Evolutionary conservation across 2,888 invertebrate genomes (phyloP).

Genomic region (Drosophila hawaiiensis): DNA sequence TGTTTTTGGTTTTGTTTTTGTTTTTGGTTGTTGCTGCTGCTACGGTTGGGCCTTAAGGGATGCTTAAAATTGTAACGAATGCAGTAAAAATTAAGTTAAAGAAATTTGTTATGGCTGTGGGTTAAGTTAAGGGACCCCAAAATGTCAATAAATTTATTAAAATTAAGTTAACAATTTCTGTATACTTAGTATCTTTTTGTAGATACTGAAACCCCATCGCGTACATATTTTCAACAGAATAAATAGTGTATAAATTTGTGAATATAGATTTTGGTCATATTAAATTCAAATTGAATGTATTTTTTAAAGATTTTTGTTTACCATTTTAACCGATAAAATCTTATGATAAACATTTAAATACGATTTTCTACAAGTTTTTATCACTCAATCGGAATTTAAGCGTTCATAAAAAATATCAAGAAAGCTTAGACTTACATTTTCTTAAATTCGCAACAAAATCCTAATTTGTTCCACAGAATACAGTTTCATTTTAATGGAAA

Average conservation of each 20-base stretch:
- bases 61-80: not conserved
- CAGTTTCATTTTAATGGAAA: not conserved
- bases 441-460: not conserved
- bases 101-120: not conserved
- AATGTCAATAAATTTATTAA: not conserved
- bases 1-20: conserved; percentile 15
- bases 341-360: not conserved
- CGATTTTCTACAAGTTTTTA: not conserved
- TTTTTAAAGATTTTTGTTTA: not conserved
- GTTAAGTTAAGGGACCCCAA: not conserved
- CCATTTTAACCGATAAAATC: not conserved
- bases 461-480: not conserved
- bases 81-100: not conserved
- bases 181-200: no score
- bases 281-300: not conserved
- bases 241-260: not conserved
- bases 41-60: conserved; percentile 2
- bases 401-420: not conserved
- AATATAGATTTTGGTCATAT: not conserved
- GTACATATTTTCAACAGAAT: not conserved
- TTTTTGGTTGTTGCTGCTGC: not conserved
- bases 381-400: not conserved
- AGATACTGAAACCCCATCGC: not conserved
- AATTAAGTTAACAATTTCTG: not conserved
- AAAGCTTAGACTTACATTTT: not conserved